A percentile compares a stretch with the other conserved stretches of the same genome.
Conservation (phyloP, 1,140 invertebrate species). For the Trichogramma pretiosum region DNA sequence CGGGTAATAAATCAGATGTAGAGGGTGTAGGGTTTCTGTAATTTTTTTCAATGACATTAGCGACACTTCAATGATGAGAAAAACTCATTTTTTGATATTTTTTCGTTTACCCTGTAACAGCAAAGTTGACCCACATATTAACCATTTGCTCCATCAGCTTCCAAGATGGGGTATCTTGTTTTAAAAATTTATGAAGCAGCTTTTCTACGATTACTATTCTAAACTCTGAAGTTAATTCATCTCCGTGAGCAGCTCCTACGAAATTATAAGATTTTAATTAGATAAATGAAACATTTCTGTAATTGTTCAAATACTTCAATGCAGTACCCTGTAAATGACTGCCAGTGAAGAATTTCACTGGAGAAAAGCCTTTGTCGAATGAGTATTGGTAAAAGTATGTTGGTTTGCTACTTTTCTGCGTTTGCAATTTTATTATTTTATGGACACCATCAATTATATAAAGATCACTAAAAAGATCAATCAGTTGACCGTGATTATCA, state of each 20-base stretch:
- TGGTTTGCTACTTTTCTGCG: background rate
- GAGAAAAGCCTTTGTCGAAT: background rate
- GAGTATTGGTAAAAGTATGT: background rate
- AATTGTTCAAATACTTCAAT: background rate
- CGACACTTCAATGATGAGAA: background rate
- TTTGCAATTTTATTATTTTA: background rate
- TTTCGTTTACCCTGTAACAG: background rate
- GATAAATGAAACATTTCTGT: background rate
- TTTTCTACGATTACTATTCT: background rate
- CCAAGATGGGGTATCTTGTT: background rate
- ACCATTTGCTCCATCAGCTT: background rate
- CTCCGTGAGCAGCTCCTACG: background rate
- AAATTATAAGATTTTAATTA: background rate
- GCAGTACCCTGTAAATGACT: too few relatives aligned
- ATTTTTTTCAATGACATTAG: background rate
- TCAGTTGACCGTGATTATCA: background rate
- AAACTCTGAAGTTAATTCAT: background rate
- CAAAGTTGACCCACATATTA: constrained; percentile 9
- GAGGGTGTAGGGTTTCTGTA: background rate
- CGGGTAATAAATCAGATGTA: background rate
- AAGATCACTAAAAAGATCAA: background rate
- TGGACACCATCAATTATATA: background rate
- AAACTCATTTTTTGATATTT: background rate
- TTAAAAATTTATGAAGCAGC: background rate
- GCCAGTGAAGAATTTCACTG: background rate